These are phyloP conservation scores for Porites rus DNA, from an alignment of 92 coral and sea anemone genomes.

Conservation along the genomic window DNA sequence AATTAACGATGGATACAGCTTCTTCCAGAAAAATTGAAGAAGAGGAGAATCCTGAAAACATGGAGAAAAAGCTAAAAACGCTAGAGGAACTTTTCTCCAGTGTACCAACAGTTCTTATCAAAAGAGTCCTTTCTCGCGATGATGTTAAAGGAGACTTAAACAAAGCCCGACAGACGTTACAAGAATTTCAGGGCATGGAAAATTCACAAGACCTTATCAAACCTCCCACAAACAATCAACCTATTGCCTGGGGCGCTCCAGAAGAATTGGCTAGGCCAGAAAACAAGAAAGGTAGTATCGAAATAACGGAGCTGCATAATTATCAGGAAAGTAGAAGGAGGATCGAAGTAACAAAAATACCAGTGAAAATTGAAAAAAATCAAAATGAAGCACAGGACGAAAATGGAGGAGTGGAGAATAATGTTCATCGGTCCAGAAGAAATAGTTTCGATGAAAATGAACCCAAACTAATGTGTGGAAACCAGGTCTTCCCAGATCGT, in stretches of 20 bases:
- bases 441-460: neutral
- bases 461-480: neutral
- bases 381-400: neutral
- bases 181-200: slow-evolving; percentile 28
- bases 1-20: too few relatives aligned
- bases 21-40: neutral
- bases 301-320: neutral
- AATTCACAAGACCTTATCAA: slow-evolving; percentile 2
- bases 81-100: neutral
- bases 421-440: neutral
- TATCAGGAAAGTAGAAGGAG: neutral
- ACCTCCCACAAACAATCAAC: neutral
- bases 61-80: neutral
- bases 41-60: neutral
- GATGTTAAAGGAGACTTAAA: slow-evolving; percentile 60
- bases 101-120: neutral
- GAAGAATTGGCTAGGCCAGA: neutral
- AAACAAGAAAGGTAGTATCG: neutral
- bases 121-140: slow-evolving; percentile 51
- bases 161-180: slow-evolving; percentile 31
- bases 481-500: neutral
- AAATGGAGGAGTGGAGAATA: neutral
- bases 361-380: neutral
- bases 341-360: neutral
- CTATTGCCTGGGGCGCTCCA: neutral